Percentiles rank a stretch among this genome's conserved stretches.
Conservation (phyloP, 2,797 vertebrate genomes). For the Rhynchonycteris naso region DNA sequence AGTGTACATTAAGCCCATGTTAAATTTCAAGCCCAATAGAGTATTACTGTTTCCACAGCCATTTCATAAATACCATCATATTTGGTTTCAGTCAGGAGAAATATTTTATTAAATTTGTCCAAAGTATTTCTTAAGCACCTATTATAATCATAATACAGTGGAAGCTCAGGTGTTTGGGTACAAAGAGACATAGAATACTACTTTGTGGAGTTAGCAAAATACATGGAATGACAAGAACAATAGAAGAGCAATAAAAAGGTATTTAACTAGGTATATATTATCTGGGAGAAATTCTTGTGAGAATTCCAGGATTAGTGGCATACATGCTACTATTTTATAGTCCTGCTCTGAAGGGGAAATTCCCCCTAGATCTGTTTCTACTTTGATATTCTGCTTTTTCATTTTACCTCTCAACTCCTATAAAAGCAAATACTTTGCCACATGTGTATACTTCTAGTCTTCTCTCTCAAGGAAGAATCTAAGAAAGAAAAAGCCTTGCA, state of each 20-base stretch:
- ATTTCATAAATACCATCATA: not conserved
- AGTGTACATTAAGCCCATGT: not conserved
- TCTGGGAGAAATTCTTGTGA: not conserved
- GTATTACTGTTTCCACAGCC: not conserved
- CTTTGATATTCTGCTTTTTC: not conserved
- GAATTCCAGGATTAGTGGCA: not conserved
- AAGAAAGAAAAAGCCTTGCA: not conserved
- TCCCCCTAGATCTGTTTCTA: not conserved
- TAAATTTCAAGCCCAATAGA: not conserved
- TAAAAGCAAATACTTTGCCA: not conserved
- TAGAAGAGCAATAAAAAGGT: not conserved
- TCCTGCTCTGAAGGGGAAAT: not conserved
- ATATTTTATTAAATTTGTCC: not conserved
- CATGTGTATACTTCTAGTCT: not conserved
- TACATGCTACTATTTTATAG: not conserved
- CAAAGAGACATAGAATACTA: not conserved
- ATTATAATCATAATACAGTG: not conserved
- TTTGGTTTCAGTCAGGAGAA: not conserved
- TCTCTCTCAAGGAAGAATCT: not conserved
- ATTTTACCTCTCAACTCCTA: not conserved
- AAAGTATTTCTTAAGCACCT: not conserved
- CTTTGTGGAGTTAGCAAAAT: not conserved
- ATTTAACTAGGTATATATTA: not conserved
- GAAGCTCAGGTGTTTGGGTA: not conserved
- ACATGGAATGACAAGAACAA: not conserved